These are phyloP conservation scores for Trachelus tabidus DNA, from an alignment of 2,888 invertebrate genomes.

Conservation along the genomic window DNA sequence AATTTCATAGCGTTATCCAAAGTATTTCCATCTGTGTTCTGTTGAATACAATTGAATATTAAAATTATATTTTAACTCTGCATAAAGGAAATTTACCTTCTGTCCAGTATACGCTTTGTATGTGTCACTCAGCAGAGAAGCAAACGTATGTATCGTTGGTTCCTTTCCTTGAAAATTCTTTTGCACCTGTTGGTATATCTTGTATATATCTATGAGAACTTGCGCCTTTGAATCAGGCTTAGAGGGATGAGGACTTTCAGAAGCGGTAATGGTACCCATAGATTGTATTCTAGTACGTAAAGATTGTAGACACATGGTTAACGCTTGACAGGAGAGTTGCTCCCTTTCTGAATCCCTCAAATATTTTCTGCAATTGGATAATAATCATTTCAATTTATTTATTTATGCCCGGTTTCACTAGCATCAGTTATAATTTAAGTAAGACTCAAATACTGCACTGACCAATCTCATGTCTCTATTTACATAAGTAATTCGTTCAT, in stretches of 20 bases:
- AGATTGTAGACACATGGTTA: conserved; percentile 78
- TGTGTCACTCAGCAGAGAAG: conserved; percentile 75
- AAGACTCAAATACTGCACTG: not conserved
- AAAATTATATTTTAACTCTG: conserved; percentile 13
- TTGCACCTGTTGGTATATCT: conserved; percentile 76
- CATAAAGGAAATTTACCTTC: conserved; percentile 64
- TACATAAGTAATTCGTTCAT: no score
- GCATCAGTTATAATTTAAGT: conserved; percentile 13
- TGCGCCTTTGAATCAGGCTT: conserved; percentile 61
- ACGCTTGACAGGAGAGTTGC: conserved; percentile 82
- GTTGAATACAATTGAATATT: conserved; percentile 17
- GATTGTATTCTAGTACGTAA: conserved; percentile 73
- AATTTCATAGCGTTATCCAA: conserved; percentile 78
- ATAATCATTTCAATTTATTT: not conserved
- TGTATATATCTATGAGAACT: conserved; percentile 72
- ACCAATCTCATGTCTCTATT: not conserved
- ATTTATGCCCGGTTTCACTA: not conserved
- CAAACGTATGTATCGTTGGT: conserved; percentile 67
- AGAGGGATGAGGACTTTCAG: conserved; percentile 42
- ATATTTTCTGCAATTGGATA: conserved; percentile 73
- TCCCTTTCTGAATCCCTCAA: conserved; percentile 87
- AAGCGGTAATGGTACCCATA: conserved; percentile 50
- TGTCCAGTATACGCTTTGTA: conserved; percentile 75
- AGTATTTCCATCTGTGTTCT: conserved; percentile 73
- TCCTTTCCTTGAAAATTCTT: conserved; percentile 74